Evolutionary conservation across 2,888 invertebrate species (phyloP), one percentile per base, ranked within the genome.

Genomic region (Eristalis intricaria): DNA sequence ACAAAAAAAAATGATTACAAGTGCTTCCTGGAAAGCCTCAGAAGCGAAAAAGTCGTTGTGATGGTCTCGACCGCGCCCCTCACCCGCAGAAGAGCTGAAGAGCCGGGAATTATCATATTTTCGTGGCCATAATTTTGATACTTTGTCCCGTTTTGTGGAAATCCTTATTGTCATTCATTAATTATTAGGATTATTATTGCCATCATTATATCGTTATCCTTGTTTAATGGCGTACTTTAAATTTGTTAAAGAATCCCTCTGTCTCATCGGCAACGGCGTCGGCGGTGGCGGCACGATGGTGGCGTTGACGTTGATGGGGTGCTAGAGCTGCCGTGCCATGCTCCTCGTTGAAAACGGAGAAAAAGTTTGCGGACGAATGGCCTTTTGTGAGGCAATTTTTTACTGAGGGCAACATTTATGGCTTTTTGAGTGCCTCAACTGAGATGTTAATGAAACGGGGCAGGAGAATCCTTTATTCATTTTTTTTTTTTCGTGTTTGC

Each of bases 151-250:
- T 79, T 87, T 73, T 68, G 81, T 43, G 87, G 84, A 84, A 87
- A 87, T 87, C 87, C 87, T 87, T 87, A 87, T 84, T 87, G 84
- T 87, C 87, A 80, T 84, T 83, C 87, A 87, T 87, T 87, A 87
- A 87, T 87, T 87, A 87, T 87, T 84, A 73, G 84, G 84, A 87
- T 87, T 87, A 87, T 84, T 84, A 87, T 87, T 80, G 84, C 79
- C 87, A 73, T 87, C 87, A 76, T 87, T 87, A 87, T 87, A 76
- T 80, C 87, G 79, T 84, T 84, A 87, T 84, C 84, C 84, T 84
- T 87, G 79, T 87, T 87, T 84, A 84, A 87, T 87, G 87, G 79
- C 79, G 74, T 84, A 84, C 79, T 87, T 84, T 84, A 84, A 84
- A 87, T 83, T 87, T 86, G 86, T 83, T 86, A 83, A 83, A 60